Conservation (phyloP, 2,888 invertebrate species). For the Anthrax anthrax region DNA sequence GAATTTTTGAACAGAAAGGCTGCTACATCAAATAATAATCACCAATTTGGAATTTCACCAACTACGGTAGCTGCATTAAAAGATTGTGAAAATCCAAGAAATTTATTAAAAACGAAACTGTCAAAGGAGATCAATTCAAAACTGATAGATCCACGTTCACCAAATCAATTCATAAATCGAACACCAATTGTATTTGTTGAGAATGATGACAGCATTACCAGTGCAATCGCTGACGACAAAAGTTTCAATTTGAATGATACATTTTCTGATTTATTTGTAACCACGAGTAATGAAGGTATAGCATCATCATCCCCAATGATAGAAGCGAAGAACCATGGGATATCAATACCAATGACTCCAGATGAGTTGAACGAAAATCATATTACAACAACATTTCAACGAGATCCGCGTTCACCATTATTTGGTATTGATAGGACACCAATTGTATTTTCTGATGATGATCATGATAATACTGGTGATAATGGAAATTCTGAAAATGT, state of each 20-base stretch:
- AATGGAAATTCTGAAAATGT: too few relatives aligned
- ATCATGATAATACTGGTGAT: neutral
- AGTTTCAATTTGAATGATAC: constrained; percentile 4
- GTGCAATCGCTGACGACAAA: neutral
- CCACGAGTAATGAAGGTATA: neutral
- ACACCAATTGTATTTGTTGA: constrained; percentile 9
- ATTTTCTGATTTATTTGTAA: constrained; percentile 4
- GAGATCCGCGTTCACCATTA: constrained; percentile 10
- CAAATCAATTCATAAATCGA: constrained; percentile 9
- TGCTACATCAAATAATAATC: neutral
- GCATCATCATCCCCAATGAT: neutral
- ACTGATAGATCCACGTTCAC: constrained; percentile 10
- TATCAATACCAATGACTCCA: too few relatives aligned
- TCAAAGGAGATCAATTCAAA: neutral
- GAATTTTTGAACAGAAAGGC: neutral
- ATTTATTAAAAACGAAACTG: constrained; percentile 1
- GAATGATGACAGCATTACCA: neutral
- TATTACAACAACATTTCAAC: neutral
- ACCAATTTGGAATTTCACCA: neutral
- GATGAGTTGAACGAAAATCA: neutral
- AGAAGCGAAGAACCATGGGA: too few relatives aligned
- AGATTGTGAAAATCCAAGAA: neutral
- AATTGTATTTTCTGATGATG: constrained; percentile 3
- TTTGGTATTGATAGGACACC: constrained; percentile 8
- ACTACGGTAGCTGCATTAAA: neutral